Evolutionary conservation across 2,113 vertebrate species (phyloP).

Genomic region (Nestor notabilis): DNA sequence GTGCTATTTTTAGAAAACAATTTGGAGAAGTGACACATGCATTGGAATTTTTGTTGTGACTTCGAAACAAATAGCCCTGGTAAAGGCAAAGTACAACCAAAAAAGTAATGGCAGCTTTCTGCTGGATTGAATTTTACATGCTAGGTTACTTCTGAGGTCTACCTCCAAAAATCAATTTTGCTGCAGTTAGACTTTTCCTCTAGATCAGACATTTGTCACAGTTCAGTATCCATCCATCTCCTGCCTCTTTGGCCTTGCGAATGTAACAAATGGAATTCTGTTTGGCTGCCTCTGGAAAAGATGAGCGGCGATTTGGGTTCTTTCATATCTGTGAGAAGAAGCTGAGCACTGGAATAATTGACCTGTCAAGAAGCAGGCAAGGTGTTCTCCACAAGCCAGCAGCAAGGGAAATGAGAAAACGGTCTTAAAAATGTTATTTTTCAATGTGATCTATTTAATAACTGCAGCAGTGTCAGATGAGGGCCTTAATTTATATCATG

Average conservation of each 20-base stretch:
- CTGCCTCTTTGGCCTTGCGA: slow-evolving; percentile 76
- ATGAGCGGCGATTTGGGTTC: slow-evolving; percentile 81
- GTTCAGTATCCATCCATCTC: slow-evolving; percentile 79
- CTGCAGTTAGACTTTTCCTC: slow-evolving; percentile 70
- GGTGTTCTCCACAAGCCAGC: slow-evolving; percentile 73
- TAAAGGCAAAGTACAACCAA: neutral
- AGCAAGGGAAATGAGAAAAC: slow-evolving; percentile 83
- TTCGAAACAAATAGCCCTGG: neutral
- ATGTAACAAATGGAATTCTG: slow-evolving; percentile 75
- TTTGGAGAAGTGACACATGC: neutral
- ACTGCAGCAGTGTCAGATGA: slow-evolving; percentile 52
- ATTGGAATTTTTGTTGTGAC: neutral
- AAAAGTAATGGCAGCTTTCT: neutral
- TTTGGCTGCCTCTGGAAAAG: slow-evolving; percentile 73
- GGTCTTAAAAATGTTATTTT: slow-evolving; percentile 80
- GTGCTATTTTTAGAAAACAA: neutral
- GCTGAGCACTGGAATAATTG: slow-evolving; percentile 85
- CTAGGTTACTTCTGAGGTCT: slow-evolving; percentile 17
- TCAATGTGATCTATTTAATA: slow-evolving; percentile 73
- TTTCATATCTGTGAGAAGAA: slow-evolving; percentile 76
- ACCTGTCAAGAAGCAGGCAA: slow-evolving; percentile 87
- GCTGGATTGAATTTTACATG: slow-evolving; percentile 9
- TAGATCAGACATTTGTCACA: slow-evolving; percentile 79
- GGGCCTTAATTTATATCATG: slow-evolving; percentile 59
- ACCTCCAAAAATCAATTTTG: slow-evolving; percentile 64